Evolutionary conservation across 1,140 invertebrate genomes (phyloP).

Genomic region (Polypedilum pembai): DNA sequence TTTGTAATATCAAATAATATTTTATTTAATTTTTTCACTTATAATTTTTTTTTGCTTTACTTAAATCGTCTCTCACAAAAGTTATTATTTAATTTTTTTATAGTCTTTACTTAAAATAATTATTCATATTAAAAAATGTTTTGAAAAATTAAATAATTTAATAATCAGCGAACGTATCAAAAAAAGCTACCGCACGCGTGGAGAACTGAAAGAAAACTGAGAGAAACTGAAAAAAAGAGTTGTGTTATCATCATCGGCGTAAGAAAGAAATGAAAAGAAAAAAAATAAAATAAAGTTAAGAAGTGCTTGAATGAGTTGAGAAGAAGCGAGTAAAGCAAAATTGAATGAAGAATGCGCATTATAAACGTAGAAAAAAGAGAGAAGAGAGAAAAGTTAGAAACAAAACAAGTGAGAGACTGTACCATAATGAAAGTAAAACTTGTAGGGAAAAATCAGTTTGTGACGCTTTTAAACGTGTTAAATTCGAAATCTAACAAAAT

Average conservation of each 20-base stretch:
- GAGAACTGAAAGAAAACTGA: not conserved
- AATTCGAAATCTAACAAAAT: not conserved
- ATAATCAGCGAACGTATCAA: not conserved
- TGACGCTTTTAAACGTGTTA: slow-evolving; percentile 5
- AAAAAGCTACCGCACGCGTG: not conserved
- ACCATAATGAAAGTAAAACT: not conserved
- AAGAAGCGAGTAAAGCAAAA: not conserved
- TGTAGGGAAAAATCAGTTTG: slow-evolving; percentile 3
- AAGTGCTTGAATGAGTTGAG: not conserved
- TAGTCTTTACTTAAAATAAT: not conserved
- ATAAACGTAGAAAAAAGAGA: not conserved
- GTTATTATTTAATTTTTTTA: not conserved
- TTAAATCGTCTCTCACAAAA: not conserved
- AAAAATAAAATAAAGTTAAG: not conserved
- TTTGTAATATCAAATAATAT: not conserved
- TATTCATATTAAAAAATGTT: not conserved
- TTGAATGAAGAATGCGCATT: not conserved
- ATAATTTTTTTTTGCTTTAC: not conserved
- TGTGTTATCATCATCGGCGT: slow-evolving; percentile 23
- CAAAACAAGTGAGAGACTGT: not conserved
- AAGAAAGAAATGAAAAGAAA: not conserved
- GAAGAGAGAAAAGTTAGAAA: not conserved
- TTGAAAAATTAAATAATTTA: not conserved
- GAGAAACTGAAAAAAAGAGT: slow-evolving; percentile 6
- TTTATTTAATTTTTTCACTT: not conserved